Conservation (phyloP, 2,888 invertebrate genomes). For the Galeopsomyia nigrocyanea region DNA sequence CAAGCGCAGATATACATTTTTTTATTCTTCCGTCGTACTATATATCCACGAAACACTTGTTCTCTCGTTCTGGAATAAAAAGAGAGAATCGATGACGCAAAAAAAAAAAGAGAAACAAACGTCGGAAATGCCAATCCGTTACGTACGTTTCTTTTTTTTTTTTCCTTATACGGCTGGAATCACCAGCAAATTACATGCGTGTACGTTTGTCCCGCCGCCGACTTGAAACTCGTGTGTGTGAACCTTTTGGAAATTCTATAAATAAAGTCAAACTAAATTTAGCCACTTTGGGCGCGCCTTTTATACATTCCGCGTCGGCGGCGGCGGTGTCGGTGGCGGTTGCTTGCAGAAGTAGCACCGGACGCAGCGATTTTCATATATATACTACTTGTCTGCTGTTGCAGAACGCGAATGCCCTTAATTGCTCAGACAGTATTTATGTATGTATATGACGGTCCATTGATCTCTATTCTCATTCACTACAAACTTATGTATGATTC, state of each 20-base stretch:
- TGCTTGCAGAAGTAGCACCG: background rate
- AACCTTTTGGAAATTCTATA: conserved; percentile 19
- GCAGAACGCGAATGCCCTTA: too few species aligned
- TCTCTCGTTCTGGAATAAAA: too few species aligned
- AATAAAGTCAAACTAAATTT: conserved; percentile 36
- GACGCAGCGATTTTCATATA: too few species aligned
- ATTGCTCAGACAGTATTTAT: too few species aligned
- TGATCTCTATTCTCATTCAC: too few species aligned
- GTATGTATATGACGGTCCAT: too few species aligned
- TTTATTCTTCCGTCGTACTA: too few species aligned
- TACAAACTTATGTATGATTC: too few species aligned
- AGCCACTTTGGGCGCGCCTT: conserved; percentile 8
- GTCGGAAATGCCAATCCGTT: conserved; percentile 10
- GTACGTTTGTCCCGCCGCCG: background rate
- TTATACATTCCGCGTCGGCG: conserved; percentile 16
- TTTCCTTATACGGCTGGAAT: background rate
- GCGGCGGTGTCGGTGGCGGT: background rate
- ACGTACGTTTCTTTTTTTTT: conserved; percentile 4
- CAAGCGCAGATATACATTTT: background rate
- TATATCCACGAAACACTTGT: too few species aligned
- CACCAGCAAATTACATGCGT: background rate
- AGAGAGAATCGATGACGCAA: too few species aligned
- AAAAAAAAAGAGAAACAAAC: too few species aligned
- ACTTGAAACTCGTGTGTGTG: background rate
- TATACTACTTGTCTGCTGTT: too few species aligned